phyloP scores from a whole-genome alignment of 2,113 vertebrate genomes.

The Empidonax traillii region DNA sequence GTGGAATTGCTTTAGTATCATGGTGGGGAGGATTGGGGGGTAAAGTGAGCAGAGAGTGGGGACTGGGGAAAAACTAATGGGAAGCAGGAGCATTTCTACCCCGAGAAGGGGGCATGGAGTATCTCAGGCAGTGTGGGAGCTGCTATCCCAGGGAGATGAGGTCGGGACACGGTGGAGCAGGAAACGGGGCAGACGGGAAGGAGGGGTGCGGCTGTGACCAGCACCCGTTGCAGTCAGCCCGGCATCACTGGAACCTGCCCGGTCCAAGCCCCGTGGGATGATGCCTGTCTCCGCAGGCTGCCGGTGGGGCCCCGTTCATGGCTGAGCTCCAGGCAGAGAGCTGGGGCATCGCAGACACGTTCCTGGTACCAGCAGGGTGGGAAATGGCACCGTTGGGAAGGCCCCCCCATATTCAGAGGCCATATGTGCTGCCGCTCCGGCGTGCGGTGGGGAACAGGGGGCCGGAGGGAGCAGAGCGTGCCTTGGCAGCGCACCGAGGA shows the following conservation, averaged over 20 bases:
- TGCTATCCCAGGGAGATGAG: rapidly evolving
- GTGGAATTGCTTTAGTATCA: background rate
- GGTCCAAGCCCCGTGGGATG: rapidly evolving
- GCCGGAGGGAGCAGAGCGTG: background rate
- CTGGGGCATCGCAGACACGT: rapidly evolving
- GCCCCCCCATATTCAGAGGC: background rate
- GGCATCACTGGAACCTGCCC: background rate
- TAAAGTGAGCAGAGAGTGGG: background rate
- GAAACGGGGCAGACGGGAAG: background rate
- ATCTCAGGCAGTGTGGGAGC: rapidly evolving
- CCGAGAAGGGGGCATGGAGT: background rate
- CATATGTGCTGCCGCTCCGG: rapidly evolving
- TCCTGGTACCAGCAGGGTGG: background rate
- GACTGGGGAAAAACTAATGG: background rate
- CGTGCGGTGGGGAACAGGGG: rapidly evolving
- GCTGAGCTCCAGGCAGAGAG: background rate
- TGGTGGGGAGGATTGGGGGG: rapidly evolving
- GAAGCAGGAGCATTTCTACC: background rate
- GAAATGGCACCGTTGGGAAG: background rate
- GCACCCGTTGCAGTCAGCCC: background rate
- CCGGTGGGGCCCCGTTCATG: rapidly evolving
- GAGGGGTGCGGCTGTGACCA: background rate
- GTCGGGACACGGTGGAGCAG: rapidly evolving
- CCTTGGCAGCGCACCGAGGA: constrained; percentile 5
- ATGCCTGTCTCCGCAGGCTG: background rate